Conservation (phyloP, 2,113 vertebrate species). For the Scomber colias region DNA sequence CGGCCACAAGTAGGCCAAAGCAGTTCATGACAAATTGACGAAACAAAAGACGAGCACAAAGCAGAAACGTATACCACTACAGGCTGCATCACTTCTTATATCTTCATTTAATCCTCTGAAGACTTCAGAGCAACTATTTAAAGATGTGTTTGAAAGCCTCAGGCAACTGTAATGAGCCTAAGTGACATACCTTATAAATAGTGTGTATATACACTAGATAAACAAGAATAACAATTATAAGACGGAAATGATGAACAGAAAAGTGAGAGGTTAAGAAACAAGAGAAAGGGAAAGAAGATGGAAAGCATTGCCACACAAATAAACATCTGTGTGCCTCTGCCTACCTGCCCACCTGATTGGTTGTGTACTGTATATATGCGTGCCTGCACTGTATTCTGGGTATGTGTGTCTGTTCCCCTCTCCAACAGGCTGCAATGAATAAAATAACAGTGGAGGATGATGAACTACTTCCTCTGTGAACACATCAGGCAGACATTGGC, state of each 20-base stretch:
- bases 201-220: conserved; percentile 16
- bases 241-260: conserved; percentile 15
- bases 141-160: conserved; percentile 58
- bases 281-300: background rate
- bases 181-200: conserved; percentile 39
- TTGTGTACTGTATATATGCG: conserved; percentile 1
- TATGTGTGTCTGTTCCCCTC: conserved; percentile 40
- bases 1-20: conserved; percentile 43
- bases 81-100: conserved; percentile 42
- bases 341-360: conserved; percentile 19
- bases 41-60: conserved; percentile 58
- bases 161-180: conserved; percentile 47
- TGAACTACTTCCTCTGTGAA: conserved; percentile 71
- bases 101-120: conserved; percentile 54
- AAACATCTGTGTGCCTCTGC: conserved; percentile 10
- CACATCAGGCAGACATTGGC: conserved; percentile 67
- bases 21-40: conserved; percentile 55
- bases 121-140: conserved; percentile 49
- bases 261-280: background rate
- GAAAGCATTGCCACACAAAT: background rate
- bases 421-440: conserved; percentile 67
- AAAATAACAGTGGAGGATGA: conserved; percentile 73
- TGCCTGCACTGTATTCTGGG: background rate
- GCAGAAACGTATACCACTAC: conserved; percentile 1
- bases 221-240: conserved; percentile 46